Evolutionary conservation across 2,888 invertebrate species (phyloP).

Genomic region (Drosophila formosana): DNA sequence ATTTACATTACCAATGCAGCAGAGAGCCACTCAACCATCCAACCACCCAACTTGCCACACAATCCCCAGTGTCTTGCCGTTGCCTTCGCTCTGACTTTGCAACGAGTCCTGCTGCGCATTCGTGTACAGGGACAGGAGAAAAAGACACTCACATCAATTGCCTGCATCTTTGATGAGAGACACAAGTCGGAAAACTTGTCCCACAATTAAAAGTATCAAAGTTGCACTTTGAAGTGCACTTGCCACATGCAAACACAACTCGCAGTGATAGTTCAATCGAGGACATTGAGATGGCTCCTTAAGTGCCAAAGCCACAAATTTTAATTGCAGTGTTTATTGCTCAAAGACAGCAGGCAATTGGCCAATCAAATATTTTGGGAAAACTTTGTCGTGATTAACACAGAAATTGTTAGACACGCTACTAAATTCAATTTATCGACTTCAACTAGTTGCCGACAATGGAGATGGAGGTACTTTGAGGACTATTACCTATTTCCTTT

Average conservation of each 20-base stretch:
- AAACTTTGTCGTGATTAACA: constrained; percentile 13
- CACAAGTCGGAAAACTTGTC: constrained; percentile 9
- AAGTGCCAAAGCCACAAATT: constrained; percentile 50
- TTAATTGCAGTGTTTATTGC: constrained; percentile 51
- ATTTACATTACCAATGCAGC: constrained; percentile 71
- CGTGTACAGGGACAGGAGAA: constrained; percentile 43
- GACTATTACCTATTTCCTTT: not conserved
- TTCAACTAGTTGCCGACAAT: too few species aligned
- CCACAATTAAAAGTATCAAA: constrained; percentile 33
- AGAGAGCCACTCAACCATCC: not conserved
- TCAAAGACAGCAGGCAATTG: constrained; percentile 47
- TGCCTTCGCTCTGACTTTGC: not conserved
- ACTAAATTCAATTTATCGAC: not conserved
- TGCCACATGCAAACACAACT: constrained; percentile 26
- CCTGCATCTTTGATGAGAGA: constrained; percentile 61
- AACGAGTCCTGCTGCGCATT: constrained; percentile 14
- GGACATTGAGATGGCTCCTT: constrained; percentile 1
- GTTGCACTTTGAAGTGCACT: constrained; percentile 34
- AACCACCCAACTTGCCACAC: not conserved
- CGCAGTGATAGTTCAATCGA: constrained; percentile 12
- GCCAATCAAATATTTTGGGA: constrained; percentile 45
- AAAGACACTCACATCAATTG: constrained; percentile 42
- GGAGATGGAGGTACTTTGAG: not conserved
- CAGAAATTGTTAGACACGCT: not conserved
- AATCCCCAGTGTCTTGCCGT: not conserved